Evolutionary conservation across 2,113 vertebrate genomes (phyloP).

Genomic region (Heptranchias perlo): DNA sequence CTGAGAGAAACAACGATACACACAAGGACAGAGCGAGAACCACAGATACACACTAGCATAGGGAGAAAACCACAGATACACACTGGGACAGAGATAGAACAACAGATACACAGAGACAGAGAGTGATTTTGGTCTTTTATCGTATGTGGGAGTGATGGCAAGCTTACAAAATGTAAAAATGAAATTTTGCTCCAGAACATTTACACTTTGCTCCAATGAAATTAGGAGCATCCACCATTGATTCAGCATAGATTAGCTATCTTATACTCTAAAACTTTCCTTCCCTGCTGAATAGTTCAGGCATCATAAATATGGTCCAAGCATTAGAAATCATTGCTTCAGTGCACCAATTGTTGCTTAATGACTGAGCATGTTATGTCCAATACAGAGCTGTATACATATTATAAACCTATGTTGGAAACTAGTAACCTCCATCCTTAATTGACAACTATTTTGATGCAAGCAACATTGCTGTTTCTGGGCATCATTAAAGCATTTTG

Average conservation of each 20-base stretch:
- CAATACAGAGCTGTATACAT: not conserved
- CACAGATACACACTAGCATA: not conserved
- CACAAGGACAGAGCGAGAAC: not conserved
- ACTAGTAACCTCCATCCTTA: not conserved
- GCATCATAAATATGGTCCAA: not conserved
- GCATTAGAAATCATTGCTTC: not conserved
- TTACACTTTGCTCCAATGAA: not conserved
- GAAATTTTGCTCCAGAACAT: not conserved
- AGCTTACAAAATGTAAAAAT: not conserved
- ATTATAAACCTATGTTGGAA: not conserved
- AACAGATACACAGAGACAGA: not conserved
- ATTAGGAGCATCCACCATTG: not conserved
- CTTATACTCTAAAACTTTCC: not conserved
- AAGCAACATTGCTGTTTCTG: not conserved
- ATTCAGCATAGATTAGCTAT: not conserved
- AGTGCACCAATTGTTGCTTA: not conserved
- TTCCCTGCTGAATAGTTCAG: not conserved
- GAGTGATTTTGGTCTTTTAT: not conserved
- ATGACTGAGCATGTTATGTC: not conserved
- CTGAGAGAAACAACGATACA: no score
- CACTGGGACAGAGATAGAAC: no score
- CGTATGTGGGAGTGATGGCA: not conserved
- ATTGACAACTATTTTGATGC: not conserved
- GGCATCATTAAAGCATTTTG: not conserved
- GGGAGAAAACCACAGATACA: no score